Base-by-base conservation (phyloP, 64 coral and sea anemone species). In the Montipora sp. region DNA sequence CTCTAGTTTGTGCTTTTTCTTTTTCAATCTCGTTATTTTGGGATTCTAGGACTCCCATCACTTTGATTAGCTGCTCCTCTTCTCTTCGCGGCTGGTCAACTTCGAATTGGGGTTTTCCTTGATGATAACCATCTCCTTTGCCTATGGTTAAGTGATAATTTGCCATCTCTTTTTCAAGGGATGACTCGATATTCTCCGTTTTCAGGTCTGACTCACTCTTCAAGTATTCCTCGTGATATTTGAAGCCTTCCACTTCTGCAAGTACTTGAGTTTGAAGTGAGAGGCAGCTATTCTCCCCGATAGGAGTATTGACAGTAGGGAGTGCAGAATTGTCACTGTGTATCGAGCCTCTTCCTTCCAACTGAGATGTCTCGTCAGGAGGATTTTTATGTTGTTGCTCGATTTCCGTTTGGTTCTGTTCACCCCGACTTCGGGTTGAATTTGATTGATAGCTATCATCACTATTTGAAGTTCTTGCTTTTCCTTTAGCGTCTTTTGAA, bases 1-100 rank as follows among this genome's bases (percentile, higher is more conserved):
- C 8, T 23, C 20, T 71, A 47, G 48, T 6, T 46, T 78, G 75
- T 16, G 3, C 5, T 18, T 47, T 7, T 36, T 11, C 75, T 19
- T 4, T 49, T 49, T 48, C 75, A 1, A 49, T 45, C 5, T 80
- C 89, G 48, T 80, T 65, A 19, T 90, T 45, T 44, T 66, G 12
- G 4, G 9, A 57, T 81, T 73, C 81, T 21, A 47, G 16, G 11
- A 3, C 48, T 70, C 72, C 77, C 8, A 81, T 43, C 46, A 72
- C 44, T n/a, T 90, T 48, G 8, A 16, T 3, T 50, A 55, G 16
- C 44, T 90, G 77, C 47, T 90, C 67, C 60, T 90, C 81, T 73
- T 81, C 77, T n/a, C 59, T 60, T 19, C 75, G 47, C 12, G 13
- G 73, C 36, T 75, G 73, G 45, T 75, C 73, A 45, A 46, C 27